Percentiles rank a stretch among this genome's conserved stretches.
These are phyloP conservation scores for Sardinella longiceps DNA, from an alignment of 2,797 vertebrate species.

Conservation along the genomic window DNA sequence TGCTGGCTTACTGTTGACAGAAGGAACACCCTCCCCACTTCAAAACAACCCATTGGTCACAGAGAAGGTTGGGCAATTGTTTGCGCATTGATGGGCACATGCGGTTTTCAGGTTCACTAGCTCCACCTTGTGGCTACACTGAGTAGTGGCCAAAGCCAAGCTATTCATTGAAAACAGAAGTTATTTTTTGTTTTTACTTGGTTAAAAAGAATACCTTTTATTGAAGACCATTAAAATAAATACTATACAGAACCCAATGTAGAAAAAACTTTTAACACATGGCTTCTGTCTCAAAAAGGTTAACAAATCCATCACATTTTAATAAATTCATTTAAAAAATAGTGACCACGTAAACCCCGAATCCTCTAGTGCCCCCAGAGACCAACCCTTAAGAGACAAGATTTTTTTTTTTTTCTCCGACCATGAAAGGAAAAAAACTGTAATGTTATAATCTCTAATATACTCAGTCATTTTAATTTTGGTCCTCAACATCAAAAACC, in stretches of 20 bases:
- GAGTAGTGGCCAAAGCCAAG: background rate
- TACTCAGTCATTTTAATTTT: conserved; percentile 64
- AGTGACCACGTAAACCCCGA: conserved; percentile 70
- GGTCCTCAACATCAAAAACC: conserved; percentile 65
- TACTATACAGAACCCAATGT: conserved; percentile 89
- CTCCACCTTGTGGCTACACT: background rate
- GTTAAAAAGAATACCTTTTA: conserved; percentile 78
- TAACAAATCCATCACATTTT: conserved; percentile 71
- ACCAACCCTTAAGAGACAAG: conserved; percentile 61
- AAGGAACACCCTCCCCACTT: background rate
- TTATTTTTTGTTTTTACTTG: conserved; percentile 67
- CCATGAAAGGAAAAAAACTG: conserved; percentile 45
- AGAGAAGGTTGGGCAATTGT: background rate
- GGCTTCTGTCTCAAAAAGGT: conserved; percentile 78
- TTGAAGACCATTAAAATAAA: conserved; percentile 87
- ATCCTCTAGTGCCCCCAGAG: conserved; percentile 52
- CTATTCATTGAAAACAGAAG: conserved; percentile 37
- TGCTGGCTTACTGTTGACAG: background rate
- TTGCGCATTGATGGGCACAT: background rate
- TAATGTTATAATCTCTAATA: conserved; percentile 60
- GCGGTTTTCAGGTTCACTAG: background rate
- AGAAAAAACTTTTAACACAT: conserved; percentile 80
- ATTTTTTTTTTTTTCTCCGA: conserved; percentile 48
- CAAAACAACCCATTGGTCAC: background rate
- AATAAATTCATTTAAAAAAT: conserved; percentile 74